Evolutionary conservation across 2,888 invertebrate species (phyloP).

Genomic region (Mechanitis messenoides): DNA sequence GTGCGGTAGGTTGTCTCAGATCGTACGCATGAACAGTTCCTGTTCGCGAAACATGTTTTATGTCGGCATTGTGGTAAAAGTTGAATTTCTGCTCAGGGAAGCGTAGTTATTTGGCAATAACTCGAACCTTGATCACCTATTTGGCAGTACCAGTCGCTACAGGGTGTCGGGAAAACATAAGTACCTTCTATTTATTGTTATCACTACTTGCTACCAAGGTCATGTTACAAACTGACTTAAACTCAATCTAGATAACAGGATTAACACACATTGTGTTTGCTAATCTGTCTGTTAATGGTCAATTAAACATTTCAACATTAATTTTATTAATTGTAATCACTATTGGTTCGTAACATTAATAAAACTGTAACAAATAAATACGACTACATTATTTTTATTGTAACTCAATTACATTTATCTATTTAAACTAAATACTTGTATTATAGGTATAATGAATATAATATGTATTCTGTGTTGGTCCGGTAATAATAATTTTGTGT

Average conservation of each 20-base stretch:
- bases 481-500: slow-evolving; percentile 42
- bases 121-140: slow-evolving; percentile 44
- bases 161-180: slow-evolving; percentile 20
- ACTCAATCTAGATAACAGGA: neutral
- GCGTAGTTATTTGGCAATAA: slow-evolving; percentile 47
- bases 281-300: too few relatives aligned
- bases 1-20: slow-evolving; percentile 28
- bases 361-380: too few relatives aligned
- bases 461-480: slow-evolving; percentile 25
- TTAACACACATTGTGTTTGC: too few relatives aligned
- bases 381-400: too few relatives aligned
- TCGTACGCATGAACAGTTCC: slow-evolving; percentile 49
- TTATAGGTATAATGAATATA: too few relatives aligned
- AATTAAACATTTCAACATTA: too few relatives aligned
- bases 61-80: slow-evolving; percentile 66
- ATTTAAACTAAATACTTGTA: too few relatives aligned
- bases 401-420: too few relatives aligned
- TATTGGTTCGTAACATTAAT: too few relatives aligned
- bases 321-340: too few relatives aligned
- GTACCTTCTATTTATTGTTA: neutral
- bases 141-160: slow-evolving; percentile 21
- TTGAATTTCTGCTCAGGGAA: slow-evolving; percentile 66
- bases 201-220: neutral
- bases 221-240: neutral
- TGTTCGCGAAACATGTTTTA: slow-evolving; percentile 68